These are phyloP conservation scores for Rhipidura dahli DNA, from an alignment of 2,113 vertebrate species.

Conservation along the genomic window DNA sequence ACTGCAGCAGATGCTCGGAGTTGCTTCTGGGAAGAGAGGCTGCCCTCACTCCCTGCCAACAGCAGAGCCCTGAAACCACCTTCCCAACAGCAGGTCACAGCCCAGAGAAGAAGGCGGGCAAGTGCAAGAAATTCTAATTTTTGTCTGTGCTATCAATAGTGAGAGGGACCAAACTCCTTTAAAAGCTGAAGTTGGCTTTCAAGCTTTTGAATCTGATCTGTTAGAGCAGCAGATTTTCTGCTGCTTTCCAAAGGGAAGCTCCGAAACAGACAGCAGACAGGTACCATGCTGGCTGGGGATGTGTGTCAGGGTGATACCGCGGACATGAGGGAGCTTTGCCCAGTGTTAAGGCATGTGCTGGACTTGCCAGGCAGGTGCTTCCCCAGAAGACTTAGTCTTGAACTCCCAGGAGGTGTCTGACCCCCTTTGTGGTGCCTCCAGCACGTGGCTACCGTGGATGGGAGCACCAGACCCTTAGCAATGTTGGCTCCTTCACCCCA, in stretches of 20 bases:
- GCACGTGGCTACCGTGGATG: rapidly evolving
- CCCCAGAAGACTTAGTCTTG: not conserved
- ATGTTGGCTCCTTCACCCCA: not conserved
- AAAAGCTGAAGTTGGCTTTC: not conserved
- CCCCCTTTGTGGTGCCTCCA: not conserved
- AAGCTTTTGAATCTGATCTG: not conserved
- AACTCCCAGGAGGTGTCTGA: not conserved
- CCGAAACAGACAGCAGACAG: not conserved
- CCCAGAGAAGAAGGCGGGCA: not conserved
- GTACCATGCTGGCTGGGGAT: rapidly evolving
- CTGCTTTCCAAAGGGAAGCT: not conserved
- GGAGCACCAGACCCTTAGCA: not conserved
- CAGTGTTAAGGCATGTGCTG: rapidly evolving
- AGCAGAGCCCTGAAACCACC: not conserved
- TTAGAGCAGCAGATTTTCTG: not conserved
- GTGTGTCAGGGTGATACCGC: not conserved
- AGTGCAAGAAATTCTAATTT: not conserved
- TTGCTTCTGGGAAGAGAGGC: not conserved
- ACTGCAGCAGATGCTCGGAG: rapidly evolving
- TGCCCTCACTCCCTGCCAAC: not conserved
- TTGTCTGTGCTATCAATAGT: not conserved
- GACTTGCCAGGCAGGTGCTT: not conserved
- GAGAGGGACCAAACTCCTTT: not conserved
- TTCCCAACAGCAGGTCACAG: not conserved
- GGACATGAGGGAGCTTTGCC: not conserved